Percentiles rank a stretch among this genome's conserved stretches.
These are phyloP conservation scores for Hemicentrotus pulcherrimus DNA, from an alignment of 35 echinoderm and acorn worm genomes.

Conservation along the genomic window DNA sequence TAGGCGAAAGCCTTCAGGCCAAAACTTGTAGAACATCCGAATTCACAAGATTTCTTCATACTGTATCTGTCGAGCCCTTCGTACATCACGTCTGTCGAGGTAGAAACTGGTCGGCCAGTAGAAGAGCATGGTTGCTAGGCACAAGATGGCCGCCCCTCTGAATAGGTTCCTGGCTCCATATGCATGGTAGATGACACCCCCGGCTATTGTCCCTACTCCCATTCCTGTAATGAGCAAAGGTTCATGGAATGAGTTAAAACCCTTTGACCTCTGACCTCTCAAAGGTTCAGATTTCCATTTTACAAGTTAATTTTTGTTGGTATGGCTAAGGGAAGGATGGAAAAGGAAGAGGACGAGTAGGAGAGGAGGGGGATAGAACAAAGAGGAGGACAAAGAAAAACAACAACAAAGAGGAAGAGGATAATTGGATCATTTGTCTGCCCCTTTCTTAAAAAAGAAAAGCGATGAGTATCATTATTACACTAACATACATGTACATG, in stretches of 20 bases:
- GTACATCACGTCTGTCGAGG: neutral
- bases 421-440: too few species aligned
- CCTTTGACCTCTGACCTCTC: neutral
- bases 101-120: conserved; percentile 7
- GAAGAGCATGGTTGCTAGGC: neutral
- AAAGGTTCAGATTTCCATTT: too few species aligned
- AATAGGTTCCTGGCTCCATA: conserved; percentile 40
- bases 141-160: neutral
- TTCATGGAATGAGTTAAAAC: neutral
- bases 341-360: neutral
- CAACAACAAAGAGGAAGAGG: too few species aligned
- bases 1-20: too few species aligned
- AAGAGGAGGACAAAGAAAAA: too few species aligned
- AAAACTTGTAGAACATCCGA: neutral
- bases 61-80: neutral
- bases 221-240: conserved; percentile 27
- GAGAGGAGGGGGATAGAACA: neutral
- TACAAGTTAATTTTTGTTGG: too few species aligned
- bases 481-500: too few species aligned
- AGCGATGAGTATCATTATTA: too few species aligned
- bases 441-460: too few species aligned
- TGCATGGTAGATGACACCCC: conserved; percentile 39
- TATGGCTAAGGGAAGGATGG: neutral
- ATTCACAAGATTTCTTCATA: conserved; percentile 48
- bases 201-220: conserved; percentile 33